Evolutionary conservation across 2,797 vertebrate species (phyloP).

Genomic region (Apogon talboti): DNA sequence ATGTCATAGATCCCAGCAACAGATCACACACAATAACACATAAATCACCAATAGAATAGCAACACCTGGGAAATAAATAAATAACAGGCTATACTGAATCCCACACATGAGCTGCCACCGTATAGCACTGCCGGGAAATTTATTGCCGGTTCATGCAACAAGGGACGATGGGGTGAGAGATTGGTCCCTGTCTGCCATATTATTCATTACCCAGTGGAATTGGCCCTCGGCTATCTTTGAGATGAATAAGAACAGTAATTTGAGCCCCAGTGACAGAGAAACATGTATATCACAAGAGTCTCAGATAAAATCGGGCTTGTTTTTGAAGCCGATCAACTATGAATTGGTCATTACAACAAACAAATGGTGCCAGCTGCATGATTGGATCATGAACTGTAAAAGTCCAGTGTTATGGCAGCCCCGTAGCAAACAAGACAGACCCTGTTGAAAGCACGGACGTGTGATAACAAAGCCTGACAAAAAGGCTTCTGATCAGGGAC

Average conservation of each 20-base stretch:
- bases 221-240: conserved; percentile 47
- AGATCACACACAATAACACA: conserved; percentile 74
- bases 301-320: conserved; percentile 35
- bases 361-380: conserved; percentile 60
- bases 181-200: conserved; percentile 57
- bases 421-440: conserved; percentile 52
- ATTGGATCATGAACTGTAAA: conserved; percentile 53
- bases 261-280: conserved; percentile 63
- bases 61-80: conserved; percentile 80
- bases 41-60: conserved; percentile 74
- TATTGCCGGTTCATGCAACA: conserved; percentile 66
- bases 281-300: conserved; percentile 52
- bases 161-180: conserved; percentile 53
- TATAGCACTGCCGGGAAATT: conserved; percentile 68
- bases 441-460: conserved; percentile 42
- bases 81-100: conserved; percentile 69
- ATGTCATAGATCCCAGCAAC: conserved; percentile 66
- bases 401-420: conserved; percentile 46
- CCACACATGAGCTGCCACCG: conserved; percentile 67
- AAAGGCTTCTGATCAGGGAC: conserved; percentile 59
- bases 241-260: conserved; percentile 63
- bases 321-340: conserved; percentile 18
- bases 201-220: conserved; percentile 71
- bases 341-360: conserved; percentile 65
- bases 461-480: conserved; percentile 62